Evolutionary conservation across 2,113 vertebrate genomes (phyloP).

Genomic region (Notechis scutatus): DNA sequence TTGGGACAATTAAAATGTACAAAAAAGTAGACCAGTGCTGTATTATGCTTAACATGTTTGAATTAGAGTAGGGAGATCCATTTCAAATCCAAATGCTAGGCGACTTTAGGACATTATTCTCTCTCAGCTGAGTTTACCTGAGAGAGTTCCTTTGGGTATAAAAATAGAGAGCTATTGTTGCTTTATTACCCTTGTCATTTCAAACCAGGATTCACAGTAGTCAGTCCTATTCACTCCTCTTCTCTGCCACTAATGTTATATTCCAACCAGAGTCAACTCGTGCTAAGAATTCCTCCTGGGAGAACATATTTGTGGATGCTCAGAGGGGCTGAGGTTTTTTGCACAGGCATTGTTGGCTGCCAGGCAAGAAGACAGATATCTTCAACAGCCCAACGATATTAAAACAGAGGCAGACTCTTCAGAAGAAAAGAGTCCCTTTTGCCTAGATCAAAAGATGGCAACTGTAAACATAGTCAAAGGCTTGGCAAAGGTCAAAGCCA

Average conservation of each 20-base stretch:
- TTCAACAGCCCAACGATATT: background rate
- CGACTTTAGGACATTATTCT: background rate
- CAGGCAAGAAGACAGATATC: background rate
- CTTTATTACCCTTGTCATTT: background rate
- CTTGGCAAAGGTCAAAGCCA: background rate
- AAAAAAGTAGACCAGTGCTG: background rate
- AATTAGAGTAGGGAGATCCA: background rate
- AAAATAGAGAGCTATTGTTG: background rate
- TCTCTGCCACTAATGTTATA: background rate
- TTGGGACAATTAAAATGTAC: background rate
- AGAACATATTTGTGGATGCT: background rate
- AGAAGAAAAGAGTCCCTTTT: background rate
- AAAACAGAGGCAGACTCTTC: background rate
- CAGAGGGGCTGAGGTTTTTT: background rate
- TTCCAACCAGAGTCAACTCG: background rate
- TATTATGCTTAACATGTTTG: background rate
- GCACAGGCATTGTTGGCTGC: background rate
- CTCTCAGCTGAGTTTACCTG: background rate
- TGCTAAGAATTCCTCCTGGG: background rate
- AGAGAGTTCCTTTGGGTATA: background rate
- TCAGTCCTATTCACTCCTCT: background rate
- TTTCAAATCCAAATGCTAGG: background rate
- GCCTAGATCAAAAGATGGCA: background rate
- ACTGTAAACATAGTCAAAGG: background rate
- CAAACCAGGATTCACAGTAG: background rate